phyloP scores from a whole-genome alignment of 2,797 vertebrate species.

The Rhinichthys osculus region DNA sequence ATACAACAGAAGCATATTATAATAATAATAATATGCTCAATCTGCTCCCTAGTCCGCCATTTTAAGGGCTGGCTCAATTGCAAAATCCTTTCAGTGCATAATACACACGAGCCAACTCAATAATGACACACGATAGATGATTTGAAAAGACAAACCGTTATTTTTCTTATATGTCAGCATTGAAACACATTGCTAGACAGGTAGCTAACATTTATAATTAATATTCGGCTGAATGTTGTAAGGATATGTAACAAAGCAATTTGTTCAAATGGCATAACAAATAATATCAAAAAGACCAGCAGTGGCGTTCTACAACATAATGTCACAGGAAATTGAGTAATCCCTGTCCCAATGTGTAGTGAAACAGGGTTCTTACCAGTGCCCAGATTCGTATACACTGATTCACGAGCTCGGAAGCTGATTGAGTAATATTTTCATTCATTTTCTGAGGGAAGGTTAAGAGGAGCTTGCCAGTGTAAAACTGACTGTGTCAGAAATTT shows the following conservation, averaged over 20 bases:
- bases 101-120: background rate
- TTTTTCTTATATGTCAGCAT: background rate
- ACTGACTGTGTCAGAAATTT: background rate
- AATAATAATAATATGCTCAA: background rate
- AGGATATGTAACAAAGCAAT: background rate
- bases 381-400: background rate
- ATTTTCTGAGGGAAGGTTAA: background rate
- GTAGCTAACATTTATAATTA: background rate
- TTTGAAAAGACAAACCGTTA: background rate
- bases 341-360: background rate
- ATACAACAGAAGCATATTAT: background rate
- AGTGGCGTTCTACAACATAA: background rate
- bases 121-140: background rate
- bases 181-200: background rate
- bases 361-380: background rate
- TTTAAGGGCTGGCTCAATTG: background rate
- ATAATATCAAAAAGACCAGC: background rate
- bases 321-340: background rate
- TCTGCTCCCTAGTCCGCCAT: background rate
- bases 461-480: background rate
- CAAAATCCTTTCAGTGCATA: no score
- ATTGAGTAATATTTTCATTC: background rate
- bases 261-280: background rate
- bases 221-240: background rate
- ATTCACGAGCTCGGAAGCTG: background rate